Evolutionary conservation across 2,888 invertebrate species (phyloP), one percentile per base, ranked within the genome.

Genomic region (Oscheius myriophilus): DNA sequence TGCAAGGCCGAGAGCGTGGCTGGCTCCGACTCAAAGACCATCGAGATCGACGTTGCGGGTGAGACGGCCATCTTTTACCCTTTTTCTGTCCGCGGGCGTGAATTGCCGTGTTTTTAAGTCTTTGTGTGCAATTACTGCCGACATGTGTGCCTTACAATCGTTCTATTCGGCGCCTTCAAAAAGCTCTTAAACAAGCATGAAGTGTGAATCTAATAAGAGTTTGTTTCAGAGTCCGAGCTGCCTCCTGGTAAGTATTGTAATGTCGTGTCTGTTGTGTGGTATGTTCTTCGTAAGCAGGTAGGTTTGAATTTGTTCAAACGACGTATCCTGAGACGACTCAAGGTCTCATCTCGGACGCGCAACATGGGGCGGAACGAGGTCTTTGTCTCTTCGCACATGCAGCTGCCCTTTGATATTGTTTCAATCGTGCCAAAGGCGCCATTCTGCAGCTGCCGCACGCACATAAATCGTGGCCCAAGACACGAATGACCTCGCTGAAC

Each of bases 11-110:
- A 66, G 45, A 74, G 72, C 45, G 63, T 70, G 45, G 77, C 73
- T 14, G 79, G 79, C 33, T 53, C 41, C 18, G 70, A 66, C 51
- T 39, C 39, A n/a, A 64, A 69, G 2, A 65, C 59, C 12, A 68
- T 74, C 51, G 75, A 77, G 14, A 64, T 79, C 51, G 62, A 67
- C 26, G 79, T 79, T n/a, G 65, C 72, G 9, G 77, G 79, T 79
- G 49, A 69, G 72, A n/a, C 14, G 16, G 16, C 18, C 33, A 33
- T 33, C 33, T 61, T 49, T 25, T 49, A 18, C 18, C 21, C 58
- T 42, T 43, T 23, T 42, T 21, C 23, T 16, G 49, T 6, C 26
- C 39, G 23, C 53, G 26, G 33, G 16, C 23, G 49, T 23, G 23
- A 21, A 16, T n/a, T 25, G 23, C 26, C n/a, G 33, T 54, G 33